Conservation (phyloP, 1,140 invertebrate genomes). For the Mya arenaria region DNA sequence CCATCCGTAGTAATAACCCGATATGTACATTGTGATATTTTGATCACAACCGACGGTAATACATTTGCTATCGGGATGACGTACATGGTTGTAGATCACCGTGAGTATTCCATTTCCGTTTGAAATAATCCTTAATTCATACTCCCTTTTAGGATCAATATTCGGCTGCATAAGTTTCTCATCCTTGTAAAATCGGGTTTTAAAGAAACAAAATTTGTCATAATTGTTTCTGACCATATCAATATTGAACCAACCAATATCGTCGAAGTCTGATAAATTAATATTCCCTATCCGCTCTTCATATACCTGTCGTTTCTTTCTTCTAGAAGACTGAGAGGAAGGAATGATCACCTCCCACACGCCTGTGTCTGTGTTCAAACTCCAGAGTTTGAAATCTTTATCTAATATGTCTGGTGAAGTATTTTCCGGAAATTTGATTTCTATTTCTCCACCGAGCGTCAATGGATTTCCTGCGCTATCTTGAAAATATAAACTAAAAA, state of each 20-base stretch:
- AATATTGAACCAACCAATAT: conserved; percentile 1
- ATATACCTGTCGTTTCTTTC: not conserved
- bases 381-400: conserved; percentile 9
- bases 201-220: conserved; percentile 3
- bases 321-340: not conserved
- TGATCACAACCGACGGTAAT: not conserved
- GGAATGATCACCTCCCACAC: not conserved
- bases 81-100: not conserved
- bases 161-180: not conserved
- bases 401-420: not conserved
- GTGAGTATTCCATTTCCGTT: not conserved
- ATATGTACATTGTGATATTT: not conserved
- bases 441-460: not conserved
- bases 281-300: not conserved
- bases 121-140: not conserved
- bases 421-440: not conserved
- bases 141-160: not conserved
- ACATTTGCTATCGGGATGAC: not conserved
- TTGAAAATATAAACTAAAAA: conserved; percentile 7
- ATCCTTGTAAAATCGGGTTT: not conserved
- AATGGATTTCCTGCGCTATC: not conserved
- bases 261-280: not conserved
- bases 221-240: not conserved
- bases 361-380: not conserved
- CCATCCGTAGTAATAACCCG: not conserved